Conservation (phyloP, 1,140 invertebrate genomes). For the Gryllus bimaculatus region DNA sequence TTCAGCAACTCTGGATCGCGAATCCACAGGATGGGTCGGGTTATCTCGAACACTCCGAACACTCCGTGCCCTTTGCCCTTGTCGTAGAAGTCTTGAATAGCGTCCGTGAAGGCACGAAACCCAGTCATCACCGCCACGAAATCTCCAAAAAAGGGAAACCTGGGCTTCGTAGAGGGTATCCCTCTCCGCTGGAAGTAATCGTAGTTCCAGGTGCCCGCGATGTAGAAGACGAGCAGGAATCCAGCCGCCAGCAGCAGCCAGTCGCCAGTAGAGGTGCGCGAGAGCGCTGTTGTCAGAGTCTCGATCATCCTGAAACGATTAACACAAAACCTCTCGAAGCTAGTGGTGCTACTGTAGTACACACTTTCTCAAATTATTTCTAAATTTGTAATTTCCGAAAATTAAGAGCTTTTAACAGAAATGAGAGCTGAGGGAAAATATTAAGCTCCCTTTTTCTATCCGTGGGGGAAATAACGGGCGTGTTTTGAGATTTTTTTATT, state of each 20-base stretch:
- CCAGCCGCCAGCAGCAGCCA: not conserved
- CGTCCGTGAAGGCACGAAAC: not conserved
- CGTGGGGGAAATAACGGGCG: too few species aligned
- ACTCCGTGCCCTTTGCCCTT: not conserved
- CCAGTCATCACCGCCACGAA: not conserved
- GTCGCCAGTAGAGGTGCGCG: not conserved
- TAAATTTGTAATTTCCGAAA: too few species aligned
- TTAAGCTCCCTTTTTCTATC: too few species aligned
- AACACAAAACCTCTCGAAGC: not conserved
- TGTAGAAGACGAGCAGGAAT: not conserved
- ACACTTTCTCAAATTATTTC: too few species aligned
- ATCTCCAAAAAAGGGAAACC: not conserved
- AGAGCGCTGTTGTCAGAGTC: not conserved
- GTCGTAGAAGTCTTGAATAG: not conserved
- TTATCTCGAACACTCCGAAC: constrained; percentile 25
- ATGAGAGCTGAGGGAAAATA: too few species aligned
- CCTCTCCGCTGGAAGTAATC: not conserved
- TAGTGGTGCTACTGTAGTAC: too few species aligned
- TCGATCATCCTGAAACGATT: not conserved
- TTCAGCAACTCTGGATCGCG: constrained; percentile 31
- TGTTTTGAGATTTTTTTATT: too few species aligned
- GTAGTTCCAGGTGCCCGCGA: not conserved
- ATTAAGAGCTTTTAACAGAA: too few species aligned
- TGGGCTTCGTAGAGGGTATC: not conserved
- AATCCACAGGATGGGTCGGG: constrained; percentile 26